Percentiles rank a stretch among this genome's conserved stretches.
phyloP scores from a whole-genome alignment of 2,113 vertebrate genomes.

The Rostratula benghalensis region DNA sequence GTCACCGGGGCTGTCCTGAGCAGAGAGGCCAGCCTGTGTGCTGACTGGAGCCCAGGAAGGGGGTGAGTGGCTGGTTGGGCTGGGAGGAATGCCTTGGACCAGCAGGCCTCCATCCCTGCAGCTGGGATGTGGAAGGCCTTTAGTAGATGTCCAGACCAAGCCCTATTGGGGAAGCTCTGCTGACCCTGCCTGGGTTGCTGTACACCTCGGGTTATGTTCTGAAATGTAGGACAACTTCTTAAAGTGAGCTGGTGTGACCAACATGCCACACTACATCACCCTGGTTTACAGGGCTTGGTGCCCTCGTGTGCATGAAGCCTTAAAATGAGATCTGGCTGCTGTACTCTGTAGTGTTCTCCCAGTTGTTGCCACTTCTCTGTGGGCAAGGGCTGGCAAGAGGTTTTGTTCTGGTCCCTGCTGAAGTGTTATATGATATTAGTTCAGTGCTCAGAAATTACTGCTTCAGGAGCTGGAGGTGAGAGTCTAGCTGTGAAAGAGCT shows the following conservation, averaged over 20 bases:
- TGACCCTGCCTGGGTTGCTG: neutral
- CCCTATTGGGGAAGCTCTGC: neutral
- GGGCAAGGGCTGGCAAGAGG: neutral
- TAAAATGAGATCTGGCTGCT: neutral
- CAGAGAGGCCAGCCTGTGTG: neutral
- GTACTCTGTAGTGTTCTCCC: neutral
- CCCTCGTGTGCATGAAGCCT: neutral
- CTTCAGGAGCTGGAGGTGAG: neutral
- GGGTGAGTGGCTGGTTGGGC: neutral
- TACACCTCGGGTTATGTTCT: neutral
- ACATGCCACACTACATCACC: neutral
- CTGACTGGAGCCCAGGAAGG: neutral
- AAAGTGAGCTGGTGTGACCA: neutral
- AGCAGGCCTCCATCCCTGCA: neutral
- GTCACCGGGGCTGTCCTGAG: neutral
- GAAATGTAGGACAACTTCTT: neutral
- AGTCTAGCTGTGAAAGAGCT: neutral
- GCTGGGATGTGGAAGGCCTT: neutral
- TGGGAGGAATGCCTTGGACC: neutral
- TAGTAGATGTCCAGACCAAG: neutral
- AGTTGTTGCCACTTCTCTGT: neutral
- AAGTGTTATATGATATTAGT: neutral
- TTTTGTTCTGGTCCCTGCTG: neutral
- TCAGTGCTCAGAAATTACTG: neutral
- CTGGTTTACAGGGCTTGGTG: accelerated